These are phyloP conservation scores for Ramazzottius varieornatus DNA, from an alignment of 2,888 invertebrate species.

Conservation along the genomic window DNA sequence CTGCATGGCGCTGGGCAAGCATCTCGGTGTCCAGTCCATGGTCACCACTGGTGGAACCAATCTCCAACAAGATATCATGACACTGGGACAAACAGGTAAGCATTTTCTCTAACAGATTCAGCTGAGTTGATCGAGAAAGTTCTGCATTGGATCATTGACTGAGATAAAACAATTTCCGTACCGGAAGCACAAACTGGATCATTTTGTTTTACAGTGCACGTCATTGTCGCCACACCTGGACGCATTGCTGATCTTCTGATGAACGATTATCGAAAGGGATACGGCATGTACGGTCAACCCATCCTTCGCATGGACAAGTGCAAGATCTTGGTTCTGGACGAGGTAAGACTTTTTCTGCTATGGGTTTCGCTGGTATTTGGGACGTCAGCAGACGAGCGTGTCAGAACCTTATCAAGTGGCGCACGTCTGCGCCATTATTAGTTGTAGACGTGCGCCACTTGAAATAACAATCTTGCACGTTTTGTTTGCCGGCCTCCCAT, in stretches of 20 bases:
- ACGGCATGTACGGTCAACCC: no score
- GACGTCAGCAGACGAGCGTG: no score
- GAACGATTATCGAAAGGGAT: no score
- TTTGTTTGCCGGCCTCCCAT: no score
- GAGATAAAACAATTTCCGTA: background rate
- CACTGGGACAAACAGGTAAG: constrained; percentile 84
- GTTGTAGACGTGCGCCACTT: no score
- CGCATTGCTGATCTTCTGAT: constrained; percentile 98
- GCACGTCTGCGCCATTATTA: no score
- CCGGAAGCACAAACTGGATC: no score
- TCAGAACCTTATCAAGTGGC: no score
- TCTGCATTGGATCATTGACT: background rate
- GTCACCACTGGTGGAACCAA: constrained; percentile 94
- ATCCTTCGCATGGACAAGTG: constrained; percentile 80
- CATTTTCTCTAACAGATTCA: background rate
- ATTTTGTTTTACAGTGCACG: constrained; percentile 44
- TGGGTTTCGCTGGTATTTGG: background rate
- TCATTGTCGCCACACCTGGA: constrained; percentile 95
- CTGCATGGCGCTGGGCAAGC: constrained; percentile 91
- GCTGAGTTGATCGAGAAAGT: background rate
- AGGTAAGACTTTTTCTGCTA: constrained; percentile 26
- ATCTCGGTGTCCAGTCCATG: constrained; percentile 89
- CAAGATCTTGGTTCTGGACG: constrained; percentile 85
- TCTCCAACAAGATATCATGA: constrained; percentile 85
- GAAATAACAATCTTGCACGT: no score